Base-by-base conservation (phyloP, 2,113 vertebrate species). In the Macaca fascicularis region DNA sequence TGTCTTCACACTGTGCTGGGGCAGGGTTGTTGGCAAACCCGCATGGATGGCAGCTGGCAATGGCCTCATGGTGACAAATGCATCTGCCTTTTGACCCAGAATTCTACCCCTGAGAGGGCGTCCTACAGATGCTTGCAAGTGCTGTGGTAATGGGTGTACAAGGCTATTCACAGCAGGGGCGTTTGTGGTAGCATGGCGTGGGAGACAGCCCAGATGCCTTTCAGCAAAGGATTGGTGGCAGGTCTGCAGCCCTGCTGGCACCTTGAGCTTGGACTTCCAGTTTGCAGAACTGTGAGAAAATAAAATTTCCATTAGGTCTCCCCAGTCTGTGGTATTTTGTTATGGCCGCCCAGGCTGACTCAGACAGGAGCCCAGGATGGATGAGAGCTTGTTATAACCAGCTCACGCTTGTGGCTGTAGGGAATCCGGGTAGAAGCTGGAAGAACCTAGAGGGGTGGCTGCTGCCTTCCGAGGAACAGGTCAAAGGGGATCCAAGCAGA, bases 111-210 rank as follows among this genome's bases (percentile, higher is more conserved):
- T 6, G 23, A 32, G 81, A 52, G 45, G 4, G 1, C 2, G 10
- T 52, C 57, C 92, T 50, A 10, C 19, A 40, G 70, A 27, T 10
- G 30, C 43, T 8, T 17, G 13, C 16, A 17, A n/a, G 1, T n/a
- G 14, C 45, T 6, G 19, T 3, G 10, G 19, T 22, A 1, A 35
- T 10, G 6, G 5, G 8, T 16, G 32, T 1, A 2, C 19, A 4
- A 9, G 32, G 43, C 43, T 74, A 0, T 16, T 17, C 70, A 11
- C 0, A 1, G 19, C 91, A 64, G 57, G 64, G 40, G 32, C 2
- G 27, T 17, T 10, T 25, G 91, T 50, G 82, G 3, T 8, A 16
- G 76, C 25, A 3, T 30, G 13, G 43, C 40, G 25, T 20, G 4
- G 25, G 74, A 48, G 74, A 45, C 48, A 7, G 89, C 27, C 59